A percentile compares a stretch with the other conserved stretches of the same genome.
Conservation (phyloP, 2,797 vertebrate genomes). For the Perdix hodgsoniae region DNA sequence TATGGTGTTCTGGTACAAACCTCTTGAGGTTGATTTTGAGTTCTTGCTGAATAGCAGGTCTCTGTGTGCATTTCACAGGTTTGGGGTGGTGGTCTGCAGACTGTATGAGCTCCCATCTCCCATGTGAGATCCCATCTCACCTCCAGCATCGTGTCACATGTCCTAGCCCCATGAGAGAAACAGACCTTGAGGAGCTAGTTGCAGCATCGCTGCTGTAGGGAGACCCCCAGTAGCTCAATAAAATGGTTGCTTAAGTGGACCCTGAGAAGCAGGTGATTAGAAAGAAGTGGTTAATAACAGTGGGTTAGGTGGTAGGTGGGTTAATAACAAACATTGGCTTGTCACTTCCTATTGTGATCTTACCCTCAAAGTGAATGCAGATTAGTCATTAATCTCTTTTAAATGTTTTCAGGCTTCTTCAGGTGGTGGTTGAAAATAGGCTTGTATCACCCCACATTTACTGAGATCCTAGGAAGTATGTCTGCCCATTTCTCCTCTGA, state of each 20-base stretch:
- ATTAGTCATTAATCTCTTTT: slow-evolving; percentile 45
- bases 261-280: background rate
- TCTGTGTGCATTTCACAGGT: background rate
- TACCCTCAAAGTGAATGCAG: background rate
- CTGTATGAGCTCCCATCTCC: background rate
- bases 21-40: background rate
- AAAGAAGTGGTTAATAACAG: background rate
- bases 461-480: background rate
- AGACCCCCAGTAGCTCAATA: background rate
- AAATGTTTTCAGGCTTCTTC: background rate
- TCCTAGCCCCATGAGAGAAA: background rate
- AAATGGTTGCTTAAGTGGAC: background rate
- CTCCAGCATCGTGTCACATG: background rate
- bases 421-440: background rate
- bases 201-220: background rate
- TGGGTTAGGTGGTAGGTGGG: no score
- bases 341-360: background rate
- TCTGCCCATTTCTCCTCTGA: background rate
- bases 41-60: fast-evolving
- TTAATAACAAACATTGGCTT: background rate
- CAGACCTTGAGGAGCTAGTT: background rate
- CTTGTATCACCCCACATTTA: background rate
- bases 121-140: background rate
- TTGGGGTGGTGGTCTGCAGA: background rate
- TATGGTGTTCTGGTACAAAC: no score